Evolutionary conservation across 2,797 vertebrate genomes (phyloP).

Genomic region (Anabas testudineus): DNA sequence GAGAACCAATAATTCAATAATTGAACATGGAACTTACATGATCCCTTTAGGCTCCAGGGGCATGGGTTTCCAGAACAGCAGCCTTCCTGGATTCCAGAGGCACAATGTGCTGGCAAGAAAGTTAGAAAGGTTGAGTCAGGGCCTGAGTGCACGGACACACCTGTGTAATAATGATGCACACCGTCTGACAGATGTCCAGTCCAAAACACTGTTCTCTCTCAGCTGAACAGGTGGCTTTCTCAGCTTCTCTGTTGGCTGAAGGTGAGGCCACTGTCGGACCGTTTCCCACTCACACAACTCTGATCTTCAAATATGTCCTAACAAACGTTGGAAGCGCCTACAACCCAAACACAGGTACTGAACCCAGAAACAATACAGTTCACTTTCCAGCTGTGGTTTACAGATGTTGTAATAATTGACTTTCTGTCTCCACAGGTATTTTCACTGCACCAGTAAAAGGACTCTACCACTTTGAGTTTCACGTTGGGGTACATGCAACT

Average conservation of each 20-base stretch:
- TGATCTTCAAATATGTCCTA: not conserved
- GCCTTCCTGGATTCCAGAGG: no score
- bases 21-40: no score
- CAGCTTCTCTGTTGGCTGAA: not conserved
- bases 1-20: no score
- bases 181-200: no score
- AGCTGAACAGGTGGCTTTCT: conserved; percentile 41
- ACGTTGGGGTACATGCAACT: fast-evolving
- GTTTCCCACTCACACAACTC: not conserved
- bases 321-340: conserved; percentile 34
- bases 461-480: not conserved
- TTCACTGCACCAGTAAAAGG: conserved; percentile 44
- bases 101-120: no score
- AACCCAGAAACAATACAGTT: no score
- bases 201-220: not conserved
- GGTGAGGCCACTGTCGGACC: fast-evolving
- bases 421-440: conserved; percentile 23
- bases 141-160: no score
- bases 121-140: no score
- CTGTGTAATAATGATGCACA: no score
- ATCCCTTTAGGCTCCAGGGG: no score
- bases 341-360: conserved; percentile 20
- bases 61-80: no score
- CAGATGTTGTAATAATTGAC: not conserved
- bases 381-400: not conserved